Evolutionary conservation across 92 coral and sea anemone genomes (phyloP), one percentile per base, ranked within the genome.

Genomic region (Paragorgia papillata): DNA sequence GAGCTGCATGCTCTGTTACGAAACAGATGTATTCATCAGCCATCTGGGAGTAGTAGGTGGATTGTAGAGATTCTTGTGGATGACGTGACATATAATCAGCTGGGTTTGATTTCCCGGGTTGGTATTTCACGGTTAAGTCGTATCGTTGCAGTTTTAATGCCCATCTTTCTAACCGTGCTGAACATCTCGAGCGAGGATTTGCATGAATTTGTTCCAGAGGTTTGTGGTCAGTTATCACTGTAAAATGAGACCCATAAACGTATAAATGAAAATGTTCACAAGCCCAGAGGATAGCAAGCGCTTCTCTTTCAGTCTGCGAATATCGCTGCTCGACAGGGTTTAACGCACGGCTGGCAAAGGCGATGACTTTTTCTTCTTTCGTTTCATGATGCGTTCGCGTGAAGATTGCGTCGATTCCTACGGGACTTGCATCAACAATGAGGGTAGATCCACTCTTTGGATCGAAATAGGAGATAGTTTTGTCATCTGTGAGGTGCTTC

Each of bases 241-340:
- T 39, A 54, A 73, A 73, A 15, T 37, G 66, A 0, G 63, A 48
- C 6, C 79, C 79, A 22, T 35, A 73, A 13, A 73, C n/a, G 24
- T 73, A 73, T 1, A 73, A 29, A 39, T 76, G 81, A 37, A 80
- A 57, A 20, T 66, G 63, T 57, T 69, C 73, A 21, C 70, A 57
- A 31, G 68, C 79, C 79, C 84, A 80, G 0, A 69, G 71, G 58
- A 80, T 46, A 31, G 71, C 57, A 0, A 80, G 40, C 0, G 79
- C 79, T 17, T 80, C 84, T 0, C 76, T 62, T 25, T 78, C 83
- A 7, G 75, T 78, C 41, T 78, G 83, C 35, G 75, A 63, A 34
- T 78, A 78, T 35, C 83, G 15, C 48, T 75, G 75, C n/a, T 78
- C 83, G 10, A 78, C 75, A 24, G 63, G 54, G 48, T 59, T 63